Evolutionary conservation across 2,113 vertebrate species (phyloP).

Genomic region (Anas platyrhynchos): DNA sequence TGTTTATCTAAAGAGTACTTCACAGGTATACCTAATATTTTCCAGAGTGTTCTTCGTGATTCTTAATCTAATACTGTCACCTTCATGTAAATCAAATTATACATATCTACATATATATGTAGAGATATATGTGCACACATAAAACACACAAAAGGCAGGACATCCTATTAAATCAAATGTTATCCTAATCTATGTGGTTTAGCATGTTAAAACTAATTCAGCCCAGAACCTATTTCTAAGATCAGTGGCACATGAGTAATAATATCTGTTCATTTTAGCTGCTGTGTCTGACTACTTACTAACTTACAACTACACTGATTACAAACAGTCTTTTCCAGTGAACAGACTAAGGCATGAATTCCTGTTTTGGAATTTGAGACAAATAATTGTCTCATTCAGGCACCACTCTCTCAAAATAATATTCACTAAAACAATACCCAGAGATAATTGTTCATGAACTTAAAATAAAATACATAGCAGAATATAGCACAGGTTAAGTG

Average conservation of each 20-base stretch:
- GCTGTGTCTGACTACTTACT: background rate
- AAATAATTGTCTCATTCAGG: background rate
- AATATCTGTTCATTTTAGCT: background rate
- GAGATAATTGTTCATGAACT: background rate
- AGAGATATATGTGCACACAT: background rate
- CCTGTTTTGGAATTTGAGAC: background rate
- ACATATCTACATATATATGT: background rate
- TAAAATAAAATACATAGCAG: background rate
- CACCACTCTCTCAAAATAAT: background rate
- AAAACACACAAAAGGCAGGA: background rate
- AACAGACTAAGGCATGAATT: background rate
- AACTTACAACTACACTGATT: background rate
- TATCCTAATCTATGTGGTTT: background rate
- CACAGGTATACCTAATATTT: background rate
- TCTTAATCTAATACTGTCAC: background rate
- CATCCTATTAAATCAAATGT: background rate
- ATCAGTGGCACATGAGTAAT: background rate
- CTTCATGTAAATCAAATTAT: background rate
- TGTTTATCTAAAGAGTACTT: background rate
- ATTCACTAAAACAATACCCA: background rate
- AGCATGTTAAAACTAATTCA: background rate
- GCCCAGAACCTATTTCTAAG: background rate
- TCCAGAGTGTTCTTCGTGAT: background rate
- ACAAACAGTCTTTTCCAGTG: background rate
- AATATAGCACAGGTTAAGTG: background rate